These are phyloP conservation scores for Phaedon cochleariae DNA, from an alignment of 2,888 invertebrate species.

Conservation along the genomic window DNA sequence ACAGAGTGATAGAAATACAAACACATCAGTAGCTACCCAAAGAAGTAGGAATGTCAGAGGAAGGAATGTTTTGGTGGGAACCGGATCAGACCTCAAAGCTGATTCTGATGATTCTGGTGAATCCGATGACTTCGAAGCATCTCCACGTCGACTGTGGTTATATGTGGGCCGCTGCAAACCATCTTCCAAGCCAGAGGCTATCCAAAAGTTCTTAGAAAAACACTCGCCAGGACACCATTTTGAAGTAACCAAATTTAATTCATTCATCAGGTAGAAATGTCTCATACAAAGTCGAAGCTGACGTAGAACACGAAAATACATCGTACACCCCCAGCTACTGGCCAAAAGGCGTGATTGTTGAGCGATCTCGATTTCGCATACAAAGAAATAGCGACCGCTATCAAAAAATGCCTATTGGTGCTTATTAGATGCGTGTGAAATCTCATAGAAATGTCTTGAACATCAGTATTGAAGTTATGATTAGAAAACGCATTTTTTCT, in stretches of 20 bases:
- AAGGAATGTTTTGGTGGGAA: neutral
- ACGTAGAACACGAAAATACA: neutral
- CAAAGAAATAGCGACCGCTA: neutral
- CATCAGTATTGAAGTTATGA: no score
- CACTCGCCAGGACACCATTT: constrained; percentile 10
- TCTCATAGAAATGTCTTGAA: no score
- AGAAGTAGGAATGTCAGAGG: neutral
- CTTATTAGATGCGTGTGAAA: no score
- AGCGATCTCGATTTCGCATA: neutral
- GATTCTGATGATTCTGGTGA: neutral
- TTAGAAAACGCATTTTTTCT: no score
- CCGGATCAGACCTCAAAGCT: neutral
- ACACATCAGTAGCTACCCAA: neutral
- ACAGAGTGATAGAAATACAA: neutral
- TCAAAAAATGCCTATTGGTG: no score
- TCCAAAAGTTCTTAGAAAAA: constrained; percentile 14
- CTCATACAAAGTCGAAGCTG: constrained; percentile 2
- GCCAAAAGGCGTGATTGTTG: neutral
- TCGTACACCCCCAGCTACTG: neutral
- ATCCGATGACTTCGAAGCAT: constrained; percentile 4
- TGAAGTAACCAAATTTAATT: constrained; percentile 6
- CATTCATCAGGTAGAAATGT: neutral
- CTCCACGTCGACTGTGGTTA: constrained; percentile 11
- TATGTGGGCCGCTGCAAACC: constrained; percentile 14
- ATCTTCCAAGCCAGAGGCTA: constrained; percentile 13